These are phyloP conservation scores for Psettodes erumei DNA, from an alignment of 2,113 vertebrate species.

Conservation along the genomic window DNA sequence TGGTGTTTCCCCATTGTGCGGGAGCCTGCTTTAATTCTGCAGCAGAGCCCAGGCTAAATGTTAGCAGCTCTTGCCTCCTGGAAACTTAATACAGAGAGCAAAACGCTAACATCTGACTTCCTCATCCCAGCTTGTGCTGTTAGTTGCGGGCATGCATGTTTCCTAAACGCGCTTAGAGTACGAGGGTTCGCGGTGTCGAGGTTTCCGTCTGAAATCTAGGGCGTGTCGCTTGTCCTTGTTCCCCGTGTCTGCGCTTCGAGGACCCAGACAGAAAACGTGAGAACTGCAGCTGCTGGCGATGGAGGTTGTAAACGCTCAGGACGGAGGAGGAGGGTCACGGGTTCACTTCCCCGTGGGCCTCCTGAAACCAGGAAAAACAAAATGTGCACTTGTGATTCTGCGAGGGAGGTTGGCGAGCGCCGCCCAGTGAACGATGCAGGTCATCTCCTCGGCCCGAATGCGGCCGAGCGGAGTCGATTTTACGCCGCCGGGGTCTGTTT, in stretches of 20 bases:
- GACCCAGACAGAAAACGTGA: neutral
- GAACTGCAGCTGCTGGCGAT: conserved; percentile 34
- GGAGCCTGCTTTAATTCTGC: too few relatives aligned
- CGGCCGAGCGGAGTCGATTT: neutral
- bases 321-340: conserved; percentile 32
- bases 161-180: too few relatives aligned
- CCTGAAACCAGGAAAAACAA: conserved; percentile 7
- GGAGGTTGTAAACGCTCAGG: conserved; percentile 12
- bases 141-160: too few relatives aligned
- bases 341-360: conserved; percentile 10
- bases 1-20: too few relatives aligned
- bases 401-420: neutral
- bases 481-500: conserved; percentile 1
- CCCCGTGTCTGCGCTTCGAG: too few relatives aligned
- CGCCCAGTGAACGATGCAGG: conserved; percentile 32
- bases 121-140: too few relatives aligned
- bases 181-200: too few relatives aligned
- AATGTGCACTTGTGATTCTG: conserved; percentile 35
- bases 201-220: neutral
- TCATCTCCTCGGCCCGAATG: conserved; percentile 20
- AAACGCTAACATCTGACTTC: too few relatives aligned
- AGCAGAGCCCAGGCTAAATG: too few relatives aligned
- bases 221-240: too few relatives aligned
- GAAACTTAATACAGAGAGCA: too few relatives aligned
- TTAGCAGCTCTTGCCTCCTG: too few relatives aligned